Percentiles rank a stretch among this genome's conserved stretches.
Conservation (phyloP, 2,888 invertebrate genomes). For the Drosophila mercatorum region DNA sequence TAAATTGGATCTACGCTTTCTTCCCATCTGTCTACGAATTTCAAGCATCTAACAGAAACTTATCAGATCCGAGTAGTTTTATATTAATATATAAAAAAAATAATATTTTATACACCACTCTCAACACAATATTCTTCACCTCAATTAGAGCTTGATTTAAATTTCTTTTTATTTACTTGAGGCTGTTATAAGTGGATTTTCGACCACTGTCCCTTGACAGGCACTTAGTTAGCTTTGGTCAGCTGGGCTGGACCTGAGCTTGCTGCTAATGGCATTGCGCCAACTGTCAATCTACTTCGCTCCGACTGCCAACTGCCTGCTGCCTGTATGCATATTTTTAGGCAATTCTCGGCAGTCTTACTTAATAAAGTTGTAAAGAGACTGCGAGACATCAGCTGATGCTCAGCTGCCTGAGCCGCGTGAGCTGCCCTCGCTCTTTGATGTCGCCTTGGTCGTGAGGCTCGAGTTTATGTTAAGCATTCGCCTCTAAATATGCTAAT, state of each 20-base stretch:
- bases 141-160: not conserved
- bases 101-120: no score
- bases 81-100: no score
- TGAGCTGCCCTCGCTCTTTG: constrained; percentile 25
- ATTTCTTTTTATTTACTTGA: not conserved
- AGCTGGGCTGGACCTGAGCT: constrained; percentile 19
- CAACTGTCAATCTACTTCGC: constrained; percentile 38
- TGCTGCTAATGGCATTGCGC: constrained; percentile 35
- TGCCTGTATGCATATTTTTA: constrained; percentile 42
- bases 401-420: constrained; percentile 22
- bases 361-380: constrained; percentile 51
- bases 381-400: constrained; percentile 38
- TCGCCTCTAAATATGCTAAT: constrained; percentile 73
- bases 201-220: not conserved
- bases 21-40: no score
- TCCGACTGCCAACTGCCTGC: not conserved
- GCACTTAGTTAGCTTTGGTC: constrained; percentile 30
- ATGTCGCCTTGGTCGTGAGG: constrained; percentile 25
- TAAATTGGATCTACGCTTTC: no score
- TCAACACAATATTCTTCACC: not conserved
- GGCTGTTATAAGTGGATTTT: not conserved
- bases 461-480: constrained; percentile 48
- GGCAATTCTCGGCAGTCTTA: constrained; percentile 47
- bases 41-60: no score
- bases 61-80: no score